phyloP scores from a whole-genome alignment of 2,113 vertebrate species.

The Lepus timidus region DNA sequence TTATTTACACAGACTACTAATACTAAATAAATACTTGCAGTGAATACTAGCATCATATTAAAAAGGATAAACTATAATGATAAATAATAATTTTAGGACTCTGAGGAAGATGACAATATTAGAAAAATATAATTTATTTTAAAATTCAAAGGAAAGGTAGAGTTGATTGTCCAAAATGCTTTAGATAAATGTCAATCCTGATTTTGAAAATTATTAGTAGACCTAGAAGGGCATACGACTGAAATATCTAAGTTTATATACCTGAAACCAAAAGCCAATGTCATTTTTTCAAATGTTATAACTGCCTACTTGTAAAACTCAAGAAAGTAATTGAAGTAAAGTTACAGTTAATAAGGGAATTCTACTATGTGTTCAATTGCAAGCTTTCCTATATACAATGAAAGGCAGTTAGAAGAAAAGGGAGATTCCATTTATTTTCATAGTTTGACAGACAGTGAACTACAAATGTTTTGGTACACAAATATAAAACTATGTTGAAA shows the following conservation, averaged over 20 bases:
- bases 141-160: neutral
- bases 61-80: neutral
- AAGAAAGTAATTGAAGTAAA: slow-evolving; percentile 36
- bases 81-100: neutral
- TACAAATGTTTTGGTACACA: neutral
- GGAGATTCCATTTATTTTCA: neutral
- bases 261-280: neutral
- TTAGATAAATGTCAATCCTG: neutral
- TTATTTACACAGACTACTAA: neutral
- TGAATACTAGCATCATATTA: neutral
- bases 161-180: neutral
- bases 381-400: neutral
- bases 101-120: slow-evolving; percentile 18
- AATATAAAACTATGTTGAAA: neutral
- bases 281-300: neutral
- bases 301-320: too few relatives aligned
- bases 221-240: neutral
- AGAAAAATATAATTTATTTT: slow-evolving; percentile 17
- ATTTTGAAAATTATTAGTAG: slow-evolving; percentile 38
- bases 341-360: neutral
- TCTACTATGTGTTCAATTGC: neutral
- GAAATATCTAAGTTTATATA: neutral
- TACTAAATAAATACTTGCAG: neutral
- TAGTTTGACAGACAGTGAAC: neutral
- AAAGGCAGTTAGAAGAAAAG: neutral